Percentiles rank a stretch among this genome's conserved stretches.
phyloP scores from a whole-genome alignment of 2,888 invertebrate species.

The Raillietiella orientalis region DNA sequence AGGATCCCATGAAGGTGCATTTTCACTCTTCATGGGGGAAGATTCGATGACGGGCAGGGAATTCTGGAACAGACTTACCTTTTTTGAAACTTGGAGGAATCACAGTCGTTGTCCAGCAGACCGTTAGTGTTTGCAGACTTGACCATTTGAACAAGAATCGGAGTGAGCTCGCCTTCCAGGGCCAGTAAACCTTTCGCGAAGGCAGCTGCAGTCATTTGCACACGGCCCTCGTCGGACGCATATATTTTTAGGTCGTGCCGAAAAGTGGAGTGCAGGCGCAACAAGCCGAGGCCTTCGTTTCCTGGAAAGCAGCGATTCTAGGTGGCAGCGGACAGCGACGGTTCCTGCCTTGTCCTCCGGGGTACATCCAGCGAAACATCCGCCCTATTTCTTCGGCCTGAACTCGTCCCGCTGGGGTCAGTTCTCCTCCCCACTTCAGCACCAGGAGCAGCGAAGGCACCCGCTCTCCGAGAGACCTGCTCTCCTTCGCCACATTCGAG shows the following conservation, averaged over 20 bases:
- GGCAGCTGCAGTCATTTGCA: slow-evolving; percentile 99
- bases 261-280: slow-evolving; percentile 87
- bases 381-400: slow-evolving; percentile 92
- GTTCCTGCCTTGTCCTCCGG: slow-evolving; percentile 79
- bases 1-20: slow-evolving; percentile 69
- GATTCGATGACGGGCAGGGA: background rate
- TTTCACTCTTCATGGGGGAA: slow-evolving; percentile 36
- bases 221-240: slow-evolving; percentile 94
- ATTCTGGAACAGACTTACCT: slow-evolving; percentile 27
- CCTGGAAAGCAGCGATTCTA: too few relatives aligned
- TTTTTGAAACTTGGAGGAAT: slow-evolving; percentile 77
- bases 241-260: slow-evolving; percentile 97
- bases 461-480: background rate
- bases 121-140: slow-evolving; percentile 81
- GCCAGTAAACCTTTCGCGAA: slow-evolving; percentile 95
- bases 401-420: slow-evolving; percentile 86
- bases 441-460: slow-evolving; percentile 86
- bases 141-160: slow-evolving; percentile 94
- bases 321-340: too few relatives aligned
- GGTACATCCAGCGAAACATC: slow-evolving; percentile 97
- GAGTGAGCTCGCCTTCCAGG: slow-evolving; percentile 87
- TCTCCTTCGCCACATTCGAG: too few relatives aligned
- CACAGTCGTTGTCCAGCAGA: slow-evolving; percentile 84
- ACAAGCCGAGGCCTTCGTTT: slow-evolving; percentile 50
- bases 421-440: slow-evolving; percentile 96